Evolutionary conservation across 2,797 vertebrate genomes (phyloP), one percentile per base, ranked within the genome.

Genomic region (Enoplosus armatus): DNA sequence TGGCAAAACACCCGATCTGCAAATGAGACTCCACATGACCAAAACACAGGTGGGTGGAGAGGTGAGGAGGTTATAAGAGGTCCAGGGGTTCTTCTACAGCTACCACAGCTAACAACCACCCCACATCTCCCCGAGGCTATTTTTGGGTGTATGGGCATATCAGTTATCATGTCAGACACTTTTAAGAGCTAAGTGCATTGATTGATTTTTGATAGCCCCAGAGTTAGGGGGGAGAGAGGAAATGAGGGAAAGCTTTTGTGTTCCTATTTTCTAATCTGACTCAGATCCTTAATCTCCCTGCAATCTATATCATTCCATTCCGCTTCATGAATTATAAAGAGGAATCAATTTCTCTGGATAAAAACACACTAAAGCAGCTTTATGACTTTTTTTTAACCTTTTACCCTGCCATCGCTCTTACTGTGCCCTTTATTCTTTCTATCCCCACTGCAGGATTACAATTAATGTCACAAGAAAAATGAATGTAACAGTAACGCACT

Each of bases 151-250:
- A 64, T 48, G 76, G 80, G 79, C 83, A 64, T 92, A 93, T 94
- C 92, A 85, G 89, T 80, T 93, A 87, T 91, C 83, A 78, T 88
- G 87, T 92, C 85, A 92, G 89, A 91, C 92, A 90, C 92, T 94
- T 92, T 93, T 91, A 93, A 93, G 84, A 92, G 90, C 93, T 93
- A 92, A 93, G 93, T 92, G 93, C 89, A 94, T 94, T 93, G 93
- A 94, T 93, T 93, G 93, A 94, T 93, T 94, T 92, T 91, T 93
- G 92, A 94, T 94, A 94, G 92, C 87, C 92, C 86, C 89, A 37
- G 74, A 87, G 87, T 92, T 88, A n/a, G 75, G 37, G 37, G 45
- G 77, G 27, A 31, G 85, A 69, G 77, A 86, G 88, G 87, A 90
- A 93, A 91, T 85, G 86, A 88, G 84, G 83, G 35, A 83, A 90